Conservation (phyloP, 2,888 invertebrate genomes). For the Cyaniris semiargus region DNA sequence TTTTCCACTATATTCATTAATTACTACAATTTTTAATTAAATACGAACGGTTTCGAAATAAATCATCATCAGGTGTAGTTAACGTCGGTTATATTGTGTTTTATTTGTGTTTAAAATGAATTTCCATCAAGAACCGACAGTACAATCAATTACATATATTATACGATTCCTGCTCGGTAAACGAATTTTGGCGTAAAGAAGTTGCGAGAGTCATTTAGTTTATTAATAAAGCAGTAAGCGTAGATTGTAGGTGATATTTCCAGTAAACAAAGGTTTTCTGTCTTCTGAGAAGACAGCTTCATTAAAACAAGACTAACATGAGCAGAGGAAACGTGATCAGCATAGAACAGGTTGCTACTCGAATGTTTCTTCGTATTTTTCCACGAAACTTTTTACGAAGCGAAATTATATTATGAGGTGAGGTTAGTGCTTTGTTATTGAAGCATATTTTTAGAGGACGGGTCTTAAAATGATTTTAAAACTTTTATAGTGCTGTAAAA, state of each 20-base stretch:
- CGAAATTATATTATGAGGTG: neutral
- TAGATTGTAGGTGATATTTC: neutral
- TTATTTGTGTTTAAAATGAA: too few relatives aligned
- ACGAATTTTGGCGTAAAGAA: too few relatives aligned
- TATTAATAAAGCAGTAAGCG: too few relatives aligned
- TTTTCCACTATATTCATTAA: too few relatives aligned
- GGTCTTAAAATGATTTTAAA: neutral
- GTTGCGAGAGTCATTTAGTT: too few relatives aligned
- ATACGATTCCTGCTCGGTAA: too few relatives aligned
- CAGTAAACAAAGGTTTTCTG: neutral
- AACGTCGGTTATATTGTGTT: too few relatives aligned
- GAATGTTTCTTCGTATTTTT: neutral
- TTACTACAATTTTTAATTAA: too few relatives aligned
- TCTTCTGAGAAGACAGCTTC: neutral
- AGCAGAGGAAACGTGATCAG: slow-evolving; percentile 9
- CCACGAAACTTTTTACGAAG: neutral
- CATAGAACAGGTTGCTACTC: neutral
- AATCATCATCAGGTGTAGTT: too few relatives aligned
- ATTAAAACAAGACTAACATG: slow-evolving; percentile 8
- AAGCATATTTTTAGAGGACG: neutral
- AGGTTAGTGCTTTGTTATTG: neutral
- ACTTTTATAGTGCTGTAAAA: neutral
- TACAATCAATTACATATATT: too few relatives aligned
- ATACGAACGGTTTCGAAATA: too few relatives aligned
- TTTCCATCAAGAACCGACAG: too few relatives aligned